phyloP scores from a whole-genome alignment of 2,113 vertebrate species.

The Antechinus stuartii region DNA sequence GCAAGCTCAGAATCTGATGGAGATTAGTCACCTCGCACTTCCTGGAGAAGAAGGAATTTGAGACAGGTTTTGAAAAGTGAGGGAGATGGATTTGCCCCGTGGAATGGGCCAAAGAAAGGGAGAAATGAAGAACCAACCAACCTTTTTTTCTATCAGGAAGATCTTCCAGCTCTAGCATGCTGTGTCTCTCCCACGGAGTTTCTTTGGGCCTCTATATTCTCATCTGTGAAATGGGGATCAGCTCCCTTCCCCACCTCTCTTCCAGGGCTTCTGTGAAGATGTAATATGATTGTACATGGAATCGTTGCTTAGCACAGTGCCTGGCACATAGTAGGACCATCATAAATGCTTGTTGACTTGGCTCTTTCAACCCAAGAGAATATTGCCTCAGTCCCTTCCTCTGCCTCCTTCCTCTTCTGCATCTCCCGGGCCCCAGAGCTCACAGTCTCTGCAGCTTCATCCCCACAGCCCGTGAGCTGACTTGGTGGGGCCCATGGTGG shows the following conservation, averaged over 20 bases:
- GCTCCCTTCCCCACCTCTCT: background rate
- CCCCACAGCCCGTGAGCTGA: background rate
- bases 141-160: background rate
- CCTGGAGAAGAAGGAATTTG: background rate
- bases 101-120: background rate
- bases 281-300: background rate
- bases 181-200: background rate
- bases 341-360: no score
- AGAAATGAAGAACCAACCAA: no score
- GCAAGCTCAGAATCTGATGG: background rate
- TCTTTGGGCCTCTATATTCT: background rate
- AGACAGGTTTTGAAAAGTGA: background rate
- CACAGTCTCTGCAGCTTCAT: background rate
- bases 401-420: background rate
- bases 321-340: fast-evolving
- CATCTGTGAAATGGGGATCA: background rate
- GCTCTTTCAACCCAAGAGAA: background rate
- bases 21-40: background rate
- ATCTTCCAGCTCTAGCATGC: background rate
- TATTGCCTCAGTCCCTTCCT: no score
- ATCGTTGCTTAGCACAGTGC: background rate
- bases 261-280: no score
- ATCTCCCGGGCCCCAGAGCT: background rate
- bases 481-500: background rate
- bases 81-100: background rate